Conservation (phyloP, 2,888 invertebrate species). For the Germaria angustata region DNA sequence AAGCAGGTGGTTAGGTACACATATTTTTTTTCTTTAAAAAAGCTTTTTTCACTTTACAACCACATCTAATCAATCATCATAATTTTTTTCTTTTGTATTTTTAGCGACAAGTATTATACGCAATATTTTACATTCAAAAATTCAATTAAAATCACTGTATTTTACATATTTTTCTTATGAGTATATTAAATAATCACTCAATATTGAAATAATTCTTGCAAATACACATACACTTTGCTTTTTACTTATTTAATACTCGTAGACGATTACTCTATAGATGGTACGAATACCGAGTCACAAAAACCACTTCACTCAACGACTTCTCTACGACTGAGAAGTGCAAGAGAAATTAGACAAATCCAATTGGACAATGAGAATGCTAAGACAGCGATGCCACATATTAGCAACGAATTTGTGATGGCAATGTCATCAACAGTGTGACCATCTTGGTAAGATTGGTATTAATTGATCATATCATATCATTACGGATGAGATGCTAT, state of each 20-base stretch:
- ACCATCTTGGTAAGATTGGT: no score
- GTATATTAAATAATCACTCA: slow-evolving; percentile 34
- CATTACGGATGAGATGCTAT: no score
- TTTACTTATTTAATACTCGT: slow-evolving; percentile 52
- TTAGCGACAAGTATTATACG: slow-evolving; percentile 21
- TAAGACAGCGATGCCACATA: not conserved
- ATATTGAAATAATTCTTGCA: slow-evolving; percentile 21
- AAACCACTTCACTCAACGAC: slow-evolving; percentile 59
- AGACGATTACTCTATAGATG: slow-evolving; percentile 46
- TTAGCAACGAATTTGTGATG: no score
- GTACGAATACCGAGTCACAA: slow-evolving; percentile 45
- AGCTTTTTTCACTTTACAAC: slow-evolving; percentile 34
- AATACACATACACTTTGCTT: slow-evolving; percentile 40
- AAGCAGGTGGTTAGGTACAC: slow-evolving; percentile 65
- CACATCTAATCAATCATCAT: slow-evolving; percentile 46
- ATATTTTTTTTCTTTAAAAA: slow-evolving; percentile 49
- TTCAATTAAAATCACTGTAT: not conserved
- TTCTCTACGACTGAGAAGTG: slow-evolving; percentile 54
- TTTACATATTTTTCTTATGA: not conserved
- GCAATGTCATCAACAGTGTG: no score
- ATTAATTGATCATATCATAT: no score
- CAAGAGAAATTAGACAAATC: slow-evolving; percentile 30
- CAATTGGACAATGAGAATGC: slow-evolving; percentile 5
- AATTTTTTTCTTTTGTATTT: not conserved
- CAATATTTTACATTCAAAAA: not conserved